Conservation (phyloP, 2,797 vertebrate genomes). For the Limnodromus scolopaceus region DNA sequence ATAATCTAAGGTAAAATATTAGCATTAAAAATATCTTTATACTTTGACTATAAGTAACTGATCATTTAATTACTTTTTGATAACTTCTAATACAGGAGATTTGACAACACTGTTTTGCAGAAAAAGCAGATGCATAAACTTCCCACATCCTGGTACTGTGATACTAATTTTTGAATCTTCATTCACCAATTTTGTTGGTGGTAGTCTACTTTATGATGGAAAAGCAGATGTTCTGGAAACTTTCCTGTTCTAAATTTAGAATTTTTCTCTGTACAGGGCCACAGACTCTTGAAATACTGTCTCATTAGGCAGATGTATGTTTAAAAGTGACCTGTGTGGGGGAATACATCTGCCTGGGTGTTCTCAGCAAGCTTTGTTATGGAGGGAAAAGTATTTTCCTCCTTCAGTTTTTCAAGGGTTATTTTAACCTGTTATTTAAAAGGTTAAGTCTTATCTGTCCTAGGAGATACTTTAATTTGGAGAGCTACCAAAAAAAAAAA, state of each 20-base stretch:
- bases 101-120: not conserved
- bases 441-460: not conserved
- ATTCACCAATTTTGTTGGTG: not conserved
- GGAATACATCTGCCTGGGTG: not conserved
- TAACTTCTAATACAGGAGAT: not conserved
- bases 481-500: not conserved
- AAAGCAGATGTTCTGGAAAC: not conserved
- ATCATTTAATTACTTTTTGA: not conserved
- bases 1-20: constrained; percentile 84
- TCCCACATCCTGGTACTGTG: not conserved
- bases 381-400: not conserved
- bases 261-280: not conserved
- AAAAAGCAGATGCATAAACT: not conserved
- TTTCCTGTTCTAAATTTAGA: not conserved
- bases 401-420: not conserved
- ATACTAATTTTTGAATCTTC: not conserved
- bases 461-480: not conserved
- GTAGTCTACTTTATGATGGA: not conserved
- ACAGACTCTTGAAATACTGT: not conserved
- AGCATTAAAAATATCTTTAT: not conserved
- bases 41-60: not conserved
- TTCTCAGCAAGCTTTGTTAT: not conserved
- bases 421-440: not conserved
- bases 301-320: not conserved
- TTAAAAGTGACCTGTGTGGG: not conserved